Evolutionary conservation across 2,113 vertebrate species (phyloP).

Genomic region (Indicator indicator): DNA sequence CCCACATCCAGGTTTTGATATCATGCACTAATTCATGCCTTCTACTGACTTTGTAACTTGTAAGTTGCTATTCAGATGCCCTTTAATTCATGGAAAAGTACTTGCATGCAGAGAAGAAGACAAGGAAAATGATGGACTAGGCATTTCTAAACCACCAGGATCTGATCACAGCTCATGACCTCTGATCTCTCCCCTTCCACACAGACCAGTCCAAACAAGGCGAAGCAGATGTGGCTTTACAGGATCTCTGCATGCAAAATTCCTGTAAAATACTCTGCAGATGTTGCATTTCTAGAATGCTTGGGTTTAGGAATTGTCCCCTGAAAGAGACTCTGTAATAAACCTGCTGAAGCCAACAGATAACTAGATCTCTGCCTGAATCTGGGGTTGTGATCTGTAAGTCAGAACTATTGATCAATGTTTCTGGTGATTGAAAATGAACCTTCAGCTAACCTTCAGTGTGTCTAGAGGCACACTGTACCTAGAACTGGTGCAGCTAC

Average conservation of each 20-base stretch:
- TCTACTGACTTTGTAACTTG: not conserved
- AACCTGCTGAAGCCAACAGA: not conserved
- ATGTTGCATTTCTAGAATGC: not conserved
- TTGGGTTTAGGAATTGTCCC: not conserved
- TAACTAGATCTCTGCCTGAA: not conserved
- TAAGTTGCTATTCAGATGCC: not conserved
- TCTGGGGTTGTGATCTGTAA: not conserved
- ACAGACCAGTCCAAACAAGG: not conserved
- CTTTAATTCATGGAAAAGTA: not conserved
- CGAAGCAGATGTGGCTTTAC: not conserved
- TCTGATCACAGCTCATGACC: not conserved
- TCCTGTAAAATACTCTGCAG: not conserved
- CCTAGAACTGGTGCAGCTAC: not conserved
- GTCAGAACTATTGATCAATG: not conserved
- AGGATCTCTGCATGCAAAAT: not conserved
- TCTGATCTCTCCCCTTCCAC: not conserved
- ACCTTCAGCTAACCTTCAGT: slow-evolving; percentile 3
- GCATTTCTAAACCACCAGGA: not conserved
- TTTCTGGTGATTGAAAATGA: not conserved
- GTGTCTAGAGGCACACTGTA: not conserved
- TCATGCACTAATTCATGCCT: not conserved
- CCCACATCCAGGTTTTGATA: not conserved
- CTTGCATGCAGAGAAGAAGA: not conserved
- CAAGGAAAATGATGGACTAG: not conserved
- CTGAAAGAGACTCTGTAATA: not conserved